Percentiles rank a stretch among this genome's conserved stretches.
phyloP scores from a whole-genome alignment of 2,888 invertebrate genomes.

The Sylvicola fuscatus region DNA sequence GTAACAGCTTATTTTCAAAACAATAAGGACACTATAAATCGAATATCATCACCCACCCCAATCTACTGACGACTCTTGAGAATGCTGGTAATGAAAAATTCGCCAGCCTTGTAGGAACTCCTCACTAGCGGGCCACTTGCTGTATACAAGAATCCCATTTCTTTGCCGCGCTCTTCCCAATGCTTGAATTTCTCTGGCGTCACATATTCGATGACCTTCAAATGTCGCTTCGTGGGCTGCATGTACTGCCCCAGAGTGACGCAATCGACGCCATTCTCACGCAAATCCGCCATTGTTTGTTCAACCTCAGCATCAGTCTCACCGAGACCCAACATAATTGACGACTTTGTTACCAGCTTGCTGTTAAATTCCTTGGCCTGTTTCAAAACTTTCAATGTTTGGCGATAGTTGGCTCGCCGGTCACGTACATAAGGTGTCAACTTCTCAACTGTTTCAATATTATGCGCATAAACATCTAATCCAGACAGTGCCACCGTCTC shows the following conservation, averaged over 20 bases:
- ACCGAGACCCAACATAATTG: conserved; percentile 92
- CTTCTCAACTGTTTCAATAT: conserved; percentile 89
- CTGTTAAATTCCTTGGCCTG: conserved; percentile 65
- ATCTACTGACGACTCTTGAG: conserved; percentile 32
- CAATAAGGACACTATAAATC: too few relatives aligned
- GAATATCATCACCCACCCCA: too few relatives aligned
- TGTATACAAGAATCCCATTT: conserved; percentile 85
- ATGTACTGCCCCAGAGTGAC: conserved; percentile 97
- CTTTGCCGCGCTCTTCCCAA: conserved; percentile 65
- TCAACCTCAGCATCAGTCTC: conserved; percentile 76
- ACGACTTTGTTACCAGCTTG: conserved; percentile 84
- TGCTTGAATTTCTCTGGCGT: conserved; percentile 81
- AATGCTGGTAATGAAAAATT: conserved; percentile 71
- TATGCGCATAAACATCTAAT: conserved; percentile 94
- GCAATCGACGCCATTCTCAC: conserved; percentile 72
- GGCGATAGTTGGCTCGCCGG: conserved; percentile 76
- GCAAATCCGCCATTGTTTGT: conserved; percentile 71
- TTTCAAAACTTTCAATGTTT: conserved; percentile 65
- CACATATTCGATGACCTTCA: conserved; percentile 89
- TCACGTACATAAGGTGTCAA: conserved; percentile 86
- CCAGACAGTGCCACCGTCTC: conserved; percentile 57
- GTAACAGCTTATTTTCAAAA: too few relatives aligned
- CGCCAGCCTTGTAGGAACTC: conserved; percentile 96
- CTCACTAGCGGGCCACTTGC: conserved; percentile 95
- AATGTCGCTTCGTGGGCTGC: conserved; percentile 94